phyloP scores from a whole-genome alignment of 2,797 vertebrate genomes.

The Fistularia tabacaria region DNA sequence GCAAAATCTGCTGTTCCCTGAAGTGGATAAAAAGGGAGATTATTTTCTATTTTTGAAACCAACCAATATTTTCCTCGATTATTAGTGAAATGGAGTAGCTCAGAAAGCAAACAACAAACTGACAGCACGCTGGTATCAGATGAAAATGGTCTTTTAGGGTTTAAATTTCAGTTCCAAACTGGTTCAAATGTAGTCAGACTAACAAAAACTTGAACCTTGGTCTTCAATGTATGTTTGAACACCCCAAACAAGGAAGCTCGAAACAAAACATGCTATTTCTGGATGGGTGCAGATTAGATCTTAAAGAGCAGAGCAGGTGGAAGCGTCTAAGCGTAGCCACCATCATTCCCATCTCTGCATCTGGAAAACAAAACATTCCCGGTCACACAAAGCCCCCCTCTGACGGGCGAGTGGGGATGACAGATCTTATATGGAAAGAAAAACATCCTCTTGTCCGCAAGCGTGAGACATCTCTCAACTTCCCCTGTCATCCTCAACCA shows the following conservation, averaged over 20 bases:
- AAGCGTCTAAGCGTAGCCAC: not conserved
- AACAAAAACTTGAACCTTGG: no score
- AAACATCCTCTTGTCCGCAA: constrained; percentile 48
- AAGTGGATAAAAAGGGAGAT: no score
- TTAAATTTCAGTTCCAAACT: no score
- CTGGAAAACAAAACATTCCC: constrained; percentile 43
- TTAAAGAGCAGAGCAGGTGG: constrained; percentile 34
- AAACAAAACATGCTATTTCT: not conserved
- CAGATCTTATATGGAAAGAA: constrained; percentile 25
- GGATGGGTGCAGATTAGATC: constrained; percentile 20
- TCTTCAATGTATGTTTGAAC: no score
- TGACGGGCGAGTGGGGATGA: constrained; percentile 1
- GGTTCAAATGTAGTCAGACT: no score
- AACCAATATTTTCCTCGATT: no score
- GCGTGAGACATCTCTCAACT: constrained; percentile 6
- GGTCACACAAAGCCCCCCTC: not conserved
- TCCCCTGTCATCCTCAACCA: constrained; percentile 1
- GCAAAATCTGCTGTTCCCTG: no score
- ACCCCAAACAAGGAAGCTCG: not conserved
- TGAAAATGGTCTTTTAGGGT: no score
- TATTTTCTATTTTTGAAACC: no score
- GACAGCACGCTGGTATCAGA: no score
- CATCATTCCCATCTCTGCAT: constrained; percentile 30
- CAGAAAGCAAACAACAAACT: no score
- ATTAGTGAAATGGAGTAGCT: no score